Base-by-base conservation (phyloP, 2,113 vertebrate species). In the Thermophis baileyi region DNA sequence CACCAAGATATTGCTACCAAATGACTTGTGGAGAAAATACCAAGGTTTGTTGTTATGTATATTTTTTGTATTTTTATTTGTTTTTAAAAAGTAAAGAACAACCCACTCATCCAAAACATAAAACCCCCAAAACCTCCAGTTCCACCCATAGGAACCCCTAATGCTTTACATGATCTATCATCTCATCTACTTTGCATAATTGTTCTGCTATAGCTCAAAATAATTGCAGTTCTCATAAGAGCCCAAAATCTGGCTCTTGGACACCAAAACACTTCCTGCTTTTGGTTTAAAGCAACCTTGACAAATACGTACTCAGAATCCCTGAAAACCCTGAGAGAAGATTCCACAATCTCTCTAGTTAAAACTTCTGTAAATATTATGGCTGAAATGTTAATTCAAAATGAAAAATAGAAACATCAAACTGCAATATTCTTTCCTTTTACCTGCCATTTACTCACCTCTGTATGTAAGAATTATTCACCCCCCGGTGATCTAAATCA, bases 391-490 rank as follows among this genome's bases (percentile, higher is more conserved):
- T 44, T 54, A 91, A 50, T 87, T 30, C 7, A 4, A 74, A 40
- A 14, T 30, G 25, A 35, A 88, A 16, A 51, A 8, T 9, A 44
- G 8, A 44, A 88, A 16, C 9, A 54, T 85, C 35, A 25, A 88
- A 53, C 16, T 40, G 25, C n/a, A 18, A 46, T 24, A 25, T n/a
- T 24, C 35, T 47, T 25, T 44, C 91, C 53, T 27, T 69, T 51
- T 22, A 51, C 18, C 4, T 35, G 12, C 8, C 44, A 14, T 85
- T 92, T 0, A 16, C 97, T 97, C 96, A 99, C 99, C 99, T 98
- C 96, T 99, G 98, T 94, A 99, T 99, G 95, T 99, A 99, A 20
- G 99, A 99, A 96, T 99, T 99, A 97, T 99, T 99, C 96, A 99
- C 99, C 35, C 99, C 99, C 50, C 99, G 97, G 97, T 99, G 99